A percentile compares a stretch with the other conserved stretches of the same genome.
Conservation (phyloP, 2,888 invertebrate species). For the Acleris emargana region DNA sequence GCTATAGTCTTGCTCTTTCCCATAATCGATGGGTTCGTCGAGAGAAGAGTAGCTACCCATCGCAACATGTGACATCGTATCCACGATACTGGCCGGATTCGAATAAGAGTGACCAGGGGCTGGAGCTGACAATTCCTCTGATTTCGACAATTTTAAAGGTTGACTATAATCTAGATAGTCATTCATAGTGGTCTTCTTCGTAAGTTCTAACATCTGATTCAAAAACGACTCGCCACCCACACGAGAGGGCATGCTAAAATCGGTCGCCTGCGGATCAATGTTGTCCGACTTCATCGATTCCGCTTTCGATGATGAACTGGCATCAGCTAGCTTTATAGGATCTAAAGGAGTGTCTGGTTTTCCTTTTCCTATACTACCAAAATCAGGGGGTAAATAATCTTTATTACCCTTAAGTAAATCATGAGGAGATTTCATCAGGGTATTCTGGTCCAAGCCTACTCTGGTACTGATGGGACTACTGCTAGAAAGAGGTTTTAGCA, state of each 20-base stretch:
- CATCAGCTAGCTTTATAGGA: constrained; percentile 70
- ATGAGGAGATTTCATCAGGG: constrained; percentile 75
- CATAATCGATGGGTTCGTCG: constrained; percentile 71
- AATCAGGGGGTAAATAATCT: constrained; percentile 81
- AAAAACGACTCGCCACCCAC: constrained; percentile 76
- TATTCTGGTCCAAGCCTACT: constrained; percentile 70
- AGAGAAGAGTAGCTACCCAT: constrained; percentile 73
- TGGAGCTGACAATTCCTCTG: constrained; percentile 80
- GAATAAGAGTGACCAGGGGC: constrained; percentile 77
- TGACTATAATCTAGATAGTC: constrained; percentile 82
- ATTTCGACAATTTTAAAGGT: constrained; percentile 84
- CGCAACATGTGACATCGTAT: constrained; percentile 73
- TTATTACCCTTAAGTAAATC: constrained; percentile 73
- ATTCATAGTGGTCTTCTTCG: constrained; percentile 80
- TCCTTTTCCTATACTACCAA: constrained; percentile 78
- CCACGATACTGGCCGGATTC: constrained; percentile 66
- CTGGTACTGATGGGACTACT: constrained; percentile 82
- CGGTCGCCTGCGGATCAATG: constrained; percentile 65
- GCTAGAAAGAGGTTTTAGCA: constrained; percentile 84
- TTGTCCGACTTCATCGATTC: constrained; percentile 69
- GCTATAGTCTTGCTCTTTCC: constrained; percentile 71
- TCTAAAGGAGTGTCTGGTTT: constrained; percentile 78
- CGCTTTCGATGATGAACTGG: constrained; percentile 75
- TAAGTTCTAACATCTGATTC: constrained; percentile 80
- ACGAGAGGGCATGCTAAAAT: constrained; percentile 78